Evolutionary conservation across 2,797 vertebrate species (phyloP).

Genomic region (Lagorchestes hirsutus): DNA sequence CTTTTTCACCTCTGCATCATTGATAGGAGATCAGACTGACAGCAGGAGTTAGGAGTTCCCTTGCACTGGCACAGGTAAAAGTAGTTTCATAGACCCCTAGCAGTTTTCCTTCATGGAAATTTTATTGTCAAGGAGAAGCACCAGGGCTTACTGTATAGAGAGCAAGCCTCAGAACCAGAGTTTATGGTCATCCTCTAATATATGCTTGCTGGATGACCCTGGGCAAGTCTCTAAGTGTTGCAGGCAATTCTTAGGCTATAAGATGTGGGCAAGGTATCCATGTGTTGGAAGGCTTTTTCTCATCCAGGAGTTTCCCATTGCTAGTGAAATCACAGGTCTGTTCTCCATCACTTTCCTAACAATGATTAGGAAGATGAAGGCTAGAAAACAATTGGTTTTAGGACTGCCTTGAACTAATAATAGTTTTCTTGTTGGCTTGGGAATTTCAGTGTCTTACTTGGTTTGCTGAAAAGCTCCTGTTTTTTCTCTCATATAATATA

Average conservation of each 20-base stretch:
- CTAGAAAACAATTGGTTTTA: neutral
- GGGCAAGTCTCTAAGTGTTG: neutral
- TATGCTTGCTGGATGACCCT: neutral
- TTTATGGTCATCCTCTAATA: neutral
- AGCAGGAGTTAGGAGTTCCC: neutral
- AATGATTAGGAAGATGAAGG: neutral
- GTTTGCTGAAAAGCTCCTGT: neutral
- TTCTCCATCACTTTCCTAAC: neutral
- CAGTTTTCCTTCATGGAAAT: neutral
- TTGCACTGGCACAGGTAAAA: neutral
- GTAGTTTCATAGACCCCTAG: neutral
- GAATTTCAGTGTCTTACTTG: neutral
- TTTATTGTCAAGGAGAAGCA: neutral
- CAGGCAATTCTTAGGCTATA: neutral
- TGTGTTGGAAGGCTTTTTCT: neutral
- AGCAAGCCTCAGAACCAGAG: neutral
- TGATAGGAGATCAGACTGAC: neutral
- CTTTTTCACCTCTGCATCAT: neutral
- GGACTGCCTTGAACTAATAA: neutral
- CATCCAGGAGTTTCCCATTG: neutral
- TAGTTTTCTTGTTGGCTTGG: neutral
- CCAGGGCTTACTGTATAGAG: neutral
- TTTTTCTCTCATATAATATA: neutral
- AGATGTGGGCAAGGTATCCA: neutral
- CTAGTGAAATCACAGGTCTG: neutral